phyloP scores from a whole-genome alignment of 2,113 vertebrate species.

The Aviceda subcristata region DNA sequence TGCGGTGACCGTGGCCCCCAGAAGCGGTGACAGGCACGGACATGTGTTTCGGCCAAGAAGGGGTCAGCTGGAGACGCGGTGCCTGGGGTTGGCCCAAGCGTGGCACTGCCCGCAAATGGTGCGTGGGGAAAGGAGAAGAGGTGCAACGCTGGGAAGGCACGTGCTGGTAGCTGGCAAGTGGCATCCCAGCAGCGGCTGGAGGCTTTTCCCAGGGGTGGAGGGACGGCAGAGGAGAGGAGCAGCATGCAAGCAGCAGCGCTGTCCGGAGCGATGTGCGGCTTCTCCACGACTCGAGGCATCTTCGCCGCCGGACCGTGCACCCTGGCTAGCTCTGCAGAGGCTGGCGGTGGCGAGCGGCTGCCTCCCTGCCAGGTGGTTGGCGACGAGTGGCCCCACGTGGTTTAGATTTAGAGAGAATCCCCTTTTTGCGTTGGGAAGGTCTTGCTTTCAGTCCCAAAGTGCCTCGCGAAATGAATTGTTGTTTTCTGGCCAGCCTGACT shows the following conservation, averaged over 20 bases:
- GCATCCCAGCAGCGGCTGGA: neutral
- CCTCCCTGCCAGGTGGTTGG: neutral
- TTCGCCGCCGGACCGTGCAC: accelerated
- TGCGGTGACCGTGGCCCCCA: neutral
- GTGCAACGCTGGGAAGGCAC: accelerated
- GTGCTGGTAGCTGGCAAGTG: neutral
- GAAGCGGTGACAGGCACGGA: neutral
- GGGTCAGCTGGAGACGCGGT: neutral
- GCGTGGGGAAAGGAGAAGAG: neutral
- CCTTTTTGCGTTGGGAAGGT: neutral
- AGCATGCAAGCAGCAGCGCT: neutral
- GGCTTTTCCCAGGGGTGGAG: neutral
- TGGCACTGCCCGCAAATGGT: neutral
- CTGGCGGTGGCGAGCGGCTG: accelerated
- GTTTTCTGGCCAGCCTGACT: neutral
- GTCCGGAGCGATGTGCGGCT: accelerated
- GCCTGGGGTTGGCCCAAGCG: neutral
- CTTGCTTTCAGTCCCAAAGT: slow-evolving; percentile 27
- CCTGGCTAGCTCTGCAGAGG: neutral
- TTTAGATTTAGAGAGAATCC: neutral
- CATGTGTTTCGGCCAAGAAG: accelerated
- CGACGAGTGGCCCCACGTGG: neutral
- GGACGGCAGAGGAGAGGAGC: neutral
- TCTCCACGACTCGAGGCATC: neutral
- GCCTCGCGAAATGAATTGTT: neutral